phyloP scores from a whole-genome alignment of 2,888 invertebrate species.

The Barypeithes pellucidus region DNA sequence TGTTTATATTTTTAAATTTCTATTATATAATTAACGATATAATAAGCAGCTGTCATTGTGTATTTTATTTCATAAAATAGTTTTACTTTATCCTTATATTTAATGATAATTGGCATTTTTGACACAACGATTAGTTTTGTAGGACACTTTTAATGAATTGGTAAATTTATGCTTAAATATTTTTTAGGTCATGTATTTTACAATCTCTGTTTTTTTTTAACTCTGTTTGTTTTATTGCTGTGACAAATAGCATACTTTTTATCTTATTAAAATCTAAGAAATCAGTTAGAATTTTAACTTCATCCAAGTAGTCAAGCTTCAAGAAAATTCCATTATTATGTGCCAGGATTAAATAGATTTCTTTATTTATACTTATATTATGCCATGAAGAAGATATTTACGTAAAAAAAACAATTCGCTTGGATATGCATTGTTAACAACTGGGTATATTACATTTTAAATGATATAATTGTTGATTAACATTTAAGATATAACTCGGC shows the following conservation, averaged over 20 bases:
- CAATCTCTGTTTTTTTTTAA: neutral
- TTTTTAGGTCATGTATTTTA: neutral
- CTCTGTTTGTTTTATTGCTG: too few species aligned
- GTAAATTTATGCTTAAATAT: slow-evolving; percentile 4
- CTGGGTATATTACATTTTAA: slow-evolving; percentile 22
- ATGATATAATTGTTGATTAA: slow-evolving; percentile 17
- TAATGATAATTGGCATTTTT: slow-evolving; percentile 1
- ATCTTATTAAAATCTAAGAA: too few species aligned
- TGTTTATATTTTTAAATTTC: neutral
- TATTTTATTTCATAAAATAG: neutral
- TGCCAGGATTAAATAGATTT: neutral
- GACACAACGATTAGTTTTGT: slow-evolving; percentile 3
- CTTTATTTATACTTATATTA: neutral
- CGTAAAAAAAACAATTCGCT: neutral
- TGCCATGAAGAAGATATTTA: neutral
- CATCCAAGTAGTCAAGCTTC: too few species aligned
- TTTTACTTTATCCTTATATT: neutral
- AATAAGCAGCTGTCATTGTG: neutral
- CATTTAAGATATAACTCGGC: neutral
- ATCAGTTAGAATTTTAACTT: too few species aligned
- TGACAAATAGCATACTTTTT: too few species aligned
- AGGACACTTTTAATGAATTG: slow-evolving; percentile 2
- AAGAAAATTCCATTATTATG: too few species aligned
- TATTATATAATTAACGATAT: slow-evolving; percentile 5
- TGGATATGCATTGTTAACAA: slow-evolving; percentile 10